These are phyloP conservation scores for Macaria liturata DNA, from an alignment of 2,888 invertebrate genomes.

Conservation along the genomic window DNA sequence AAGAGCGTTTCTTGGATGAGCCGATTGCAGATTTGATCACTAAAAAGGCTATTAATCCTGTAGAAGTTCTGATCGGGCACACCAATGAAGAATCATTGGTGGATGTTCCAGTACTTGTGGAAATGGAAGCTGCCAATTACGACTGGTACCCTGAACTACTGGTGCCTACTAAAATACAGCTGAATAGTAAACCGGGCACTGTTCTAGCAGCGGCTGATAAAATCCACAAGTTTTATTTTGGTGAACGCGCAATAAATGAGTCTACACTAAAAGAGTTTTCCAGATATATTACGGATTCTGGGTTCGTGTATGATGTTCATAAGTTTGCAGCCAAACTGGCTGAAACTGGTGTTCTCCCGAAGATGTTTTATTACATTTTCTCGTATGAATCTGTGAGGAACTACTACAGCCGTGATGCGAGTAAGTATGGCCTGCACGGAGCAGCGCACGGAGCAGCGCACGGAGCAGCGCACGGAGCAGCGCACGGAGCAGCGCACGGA, in stretches of 20 bases:
- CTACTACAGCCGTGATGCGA: conserved; percentile 13
- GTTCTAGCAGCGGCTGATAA: conserved; percentile 10
- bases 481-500: too few relatives aligned
- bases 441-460: conserved; percentile 26
- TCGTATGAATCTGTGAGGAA: conserved; percentile 15
- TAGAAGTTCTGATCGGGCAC: conserved; percentile 22
- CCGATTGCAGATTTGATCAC: conserved; percentile 6
- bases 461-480: too few relatives aligned
- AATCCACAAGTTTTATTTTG: conserved; percentile 21
- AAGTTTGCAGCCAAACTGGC: conserved; percentile 2
- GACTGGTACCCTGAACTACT: conserved; percentile 17
- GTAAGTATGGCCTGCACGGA: conserved; percentile 8
- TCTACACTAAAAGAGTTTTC: conserved; percentile 7
- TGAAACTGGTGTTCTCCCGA: neutral
- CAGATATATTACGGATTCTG: conserved; percentile 6
- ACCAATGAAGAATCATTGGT: conserved; percentile 9
- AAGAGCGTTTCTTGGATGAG: conserved; percentile 23
- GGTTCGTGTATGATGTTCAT: conserved; percentile 5
- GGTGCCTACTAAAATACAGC: conserved; percentile 17
- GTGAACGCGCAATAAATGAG: conserved; percentile 7
- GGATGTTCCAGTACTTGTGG: neutral
- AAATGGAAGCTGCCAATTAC: conserved; percentile 9
- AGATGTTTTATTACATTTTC: conserved; percentile 18
- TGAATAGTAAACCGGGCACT: neutral
- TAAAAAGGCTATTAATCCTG: conserved; percentile 13